A percentile compares a stretch with the other conserved stretches of the same genome.
These are phyloP conservation scores for Aspiorhynchus laticeps DNA, from an alignment of 2,113 vertebrate species.

Conservation along the genomic window DNA sequence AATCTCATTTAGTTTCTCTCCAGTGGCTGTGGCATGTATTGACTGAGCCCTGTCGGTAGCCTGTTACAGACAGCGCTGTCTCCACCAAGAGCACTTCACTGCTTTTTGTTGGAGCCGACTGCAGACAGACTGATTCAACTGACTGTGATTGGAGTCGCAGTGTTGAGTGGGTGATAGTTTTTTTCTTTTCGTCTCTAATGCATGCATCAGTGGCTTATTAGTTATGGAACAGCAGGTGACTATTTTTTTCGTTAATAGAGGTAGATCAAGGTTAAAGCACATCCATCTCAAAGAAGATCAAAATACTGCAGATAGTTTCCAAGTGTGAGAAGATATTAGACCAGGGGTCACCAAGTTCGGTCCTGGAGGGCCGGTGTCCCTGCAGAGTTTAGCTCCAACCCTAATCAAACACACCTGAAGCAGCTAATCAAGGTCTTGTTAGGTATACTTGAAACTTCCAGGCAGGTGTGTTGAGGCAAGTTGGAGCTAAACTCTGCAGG, in stretches of 20 bases:
- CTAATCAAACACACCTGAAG: no score
- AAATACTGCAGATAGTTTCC: background rate
- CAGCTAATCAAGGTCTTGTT: no score
- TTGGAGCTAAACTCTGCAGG: no score
- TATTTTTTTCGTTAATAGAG: background rate
- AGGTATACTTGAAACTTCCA: no score
- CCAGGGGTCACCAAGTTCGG: no score
- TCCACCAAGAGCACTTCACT: constrained; percentile 62
- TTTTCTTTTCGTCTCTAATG: background rate
- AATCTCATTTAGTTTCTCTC: constrained; percentile 65
- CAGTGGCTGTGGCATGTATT: constrained; percentile 62
- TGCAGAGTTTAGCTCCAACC: no score
- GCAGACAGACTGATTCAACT: constrained; percentile 57
- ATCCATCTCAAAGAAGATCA: background rate
- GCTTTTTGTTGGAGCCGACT: constrained; percentile 58
- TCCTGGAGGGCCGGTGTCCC: no score
- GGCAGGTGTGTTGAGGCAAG: no score
- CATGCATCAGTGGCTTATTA: constrained; percentile 32
- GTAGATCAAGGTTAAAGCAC: background rate
- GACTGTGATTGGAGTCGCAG: constrained; percentile 27
- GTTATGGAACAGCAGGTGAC: constrained; percentile 21
- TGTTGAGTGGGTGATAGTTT: background rate
- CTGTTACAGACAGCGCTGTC: constrained; percentile 56
- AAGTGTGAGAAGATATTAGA: background rate
- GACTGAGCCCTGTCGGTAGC: constrained; percentile 65